A percentile compares a stretch with the other conserved stretches of the same genome.
Conservation (phyloP, 2,113 vertebrate species). For the Rhipidura dahli region DNA sequence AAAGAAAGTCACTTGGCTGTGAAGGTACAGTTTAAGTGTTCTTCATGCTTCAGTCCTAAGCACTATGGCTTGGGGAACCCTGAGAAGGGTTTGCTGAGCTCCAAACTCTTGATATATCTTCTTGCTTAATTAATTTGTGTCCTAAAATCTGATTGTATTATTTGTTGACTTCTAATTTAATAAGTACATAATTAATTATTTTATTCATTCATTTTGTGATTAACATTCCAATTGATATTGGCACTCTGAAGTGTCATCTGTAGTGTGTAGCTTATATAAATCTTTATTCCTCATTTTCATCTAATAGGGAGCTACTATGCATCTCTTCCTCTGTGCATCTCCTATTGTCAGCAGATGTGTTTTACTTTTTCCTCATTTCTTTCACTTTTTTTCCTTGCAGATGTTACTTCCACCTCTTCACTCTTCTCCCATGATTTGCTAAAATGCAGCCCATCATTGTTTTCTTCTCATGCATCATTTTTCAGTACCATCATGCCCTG, state of each 20-base stretch:
- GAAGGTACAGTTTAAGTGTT: not conserved
- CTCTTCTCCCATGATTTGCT: not conserved
- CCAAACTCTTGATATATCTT: not conserved
- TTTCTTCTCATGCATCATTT: not conserved
- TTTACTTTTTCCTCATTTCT: not conserved
- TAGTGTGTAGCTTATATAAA: not conserved
- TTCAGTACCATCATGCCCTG: not conserved
- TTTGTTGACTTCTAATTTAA: not conserved
- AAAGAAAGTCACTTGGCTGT: not conserved
- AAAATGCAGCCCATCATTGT: not conserved
- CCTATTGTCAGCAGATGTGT: not conserved
- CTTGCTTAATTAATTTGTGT: not conserved
- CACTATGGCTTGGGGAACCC: not conserved
- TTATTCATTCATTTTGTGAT: not conserved
- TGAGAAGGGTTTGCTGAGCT: not conserved
- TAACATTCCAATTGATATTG: not conserved
- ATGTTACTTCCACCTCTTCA: not conserved
- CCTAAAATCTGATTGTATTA: not conserved
- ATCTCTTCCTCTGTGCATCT: not conserved
- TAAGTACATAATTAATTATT: not conserved
- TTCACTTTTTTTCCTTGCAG: not conserved
- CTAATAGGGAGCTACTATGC: not conserved
- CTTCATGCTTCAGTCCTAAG: not conserved
- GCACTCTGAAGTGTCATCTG: not conserved
- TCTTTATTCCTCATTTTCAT: not conserved